A percentile compares a stretch with the other conserved stretches of the same genome.
phyloP scores from a whole-genome alignment of 2,888 invertebrate species.

The Brenthis ino region DNA sequence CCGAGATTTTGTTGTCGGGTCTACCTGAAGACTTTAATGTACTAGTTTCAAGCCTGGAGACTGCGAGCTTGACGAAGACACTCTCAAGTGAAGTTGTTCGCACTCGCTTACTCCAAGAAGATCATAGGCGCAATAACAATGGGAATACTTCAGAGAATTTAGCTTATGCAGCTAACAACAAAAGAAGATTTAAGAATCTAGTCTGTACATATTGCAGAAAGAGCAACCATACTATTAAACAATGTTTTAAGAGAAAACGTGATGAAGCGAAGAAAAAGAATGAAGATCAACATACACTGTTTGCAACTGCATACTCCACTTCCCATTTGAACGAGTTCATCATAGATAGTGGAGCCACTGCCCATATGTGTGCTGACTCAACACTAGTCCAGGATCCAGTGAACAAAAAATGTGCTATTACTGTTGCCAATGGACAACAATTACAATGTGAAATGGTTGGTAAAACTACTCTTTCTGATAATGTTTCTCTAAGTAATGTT shows the following conservation, averaged over 20 bases:
- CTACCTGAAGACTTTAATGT: conserved; percentile 2
- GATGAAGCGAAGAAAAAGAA: conserved; percentile 3
- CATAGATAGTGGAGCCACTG: conserved; percentile 4
- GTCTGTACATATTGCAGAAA: conserved; percentile 1
- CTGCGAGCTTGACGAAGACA: not conserved
- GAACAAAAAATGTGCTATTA: not conserved
- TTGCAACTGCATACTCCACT: not conserved
- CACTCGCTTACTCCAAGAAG: conserved; percentile 12
- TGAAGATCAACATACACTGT: conserved; percentile 4
- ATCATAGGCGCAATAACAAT: not conserved
- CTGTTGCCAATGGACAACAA: conserved; percentile 1
- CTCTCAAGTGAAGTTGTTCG: conserved; percentile 10
- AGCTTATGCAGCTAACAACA: not conserved
- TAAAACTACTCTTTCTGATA: not conserved
- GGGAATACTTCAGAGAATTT: not conserved
- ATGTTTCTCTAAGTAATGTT: conserved; percentile 3
- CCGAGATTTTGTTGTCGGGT: conserved; percentile 4
- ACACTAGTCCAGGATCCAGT: not conserved
- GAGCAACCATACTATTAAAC: not conserved
- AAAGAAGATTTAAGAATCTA: not conserved
- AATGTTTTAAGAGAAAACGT: conserved; percentile 1
- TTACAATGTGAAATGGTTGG: conserved; percentile 2
- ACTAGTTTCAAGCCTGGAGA: conserved; percentile 2
- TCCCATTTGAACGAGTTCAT: not conserved
- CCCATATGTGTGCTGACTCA: conserved; percentile 5